Base-by-base conservation (phyloP, 2,113 vertebrate species). In the Tyrannus savana region DNA sequence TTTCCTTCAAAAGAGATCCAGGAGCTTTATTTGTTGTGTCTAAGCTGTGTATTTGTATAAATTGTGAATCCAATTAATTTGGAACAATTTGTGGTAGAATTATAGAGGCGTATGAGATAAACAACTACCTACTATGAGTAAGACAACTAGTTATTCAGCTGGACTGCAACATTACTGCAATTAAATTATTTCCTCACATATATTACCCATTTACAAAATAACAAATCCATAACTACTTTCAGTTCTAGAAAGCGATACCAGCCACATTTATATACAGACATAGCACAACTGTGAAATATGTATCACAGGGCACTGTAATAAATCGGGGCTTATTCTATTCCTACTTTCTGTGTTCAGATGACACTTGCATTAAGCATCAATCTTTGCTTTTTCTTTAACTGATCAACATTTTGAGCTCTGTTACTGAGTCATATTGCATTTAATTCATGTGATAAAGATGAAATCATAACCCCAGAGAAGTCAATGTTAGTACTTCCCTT, bases 361-460 rank as follows among this genome's bases (percentile, higher is more conserved):
- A 68, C 15, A 68, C 44, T 19, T 67, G 24, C 44, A 80, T 66
- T 77, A 86, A 74, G 4, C 42, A 78, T 44, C 44, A 55, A 71
- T 63, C 44, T 74, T 84, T 84, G 17, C 8, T 72, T 68, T 81
- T 94, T 81, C 3, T 4, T 67, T 72, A 84, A 56, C 7, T 56
- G 37, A 69, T 87, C 68, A 63, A 55, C 86, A 92, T 89, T 87
- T 89, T 90, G 53, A 72, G 37, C 37, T 68, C 23, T 89, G 19
- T 78, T 88, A 72, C 41, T 46, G 24, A 89, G 39, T 10, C 4
- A 46, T 15, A 27, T 47, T 89, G 37, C n/a, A 78, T 92, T 80
- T 77, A 84, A 91, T 73, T 91, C 80, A 84, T 53, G 27, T 73
- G 88, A 92, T 56, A 92, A 86, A 88, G 17, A 75, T 63, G n/a